Evolutionary conservation across 2,797 vertebrate genomes (phyloP).

Genomic region (Salarias fasciatus): DNA sequence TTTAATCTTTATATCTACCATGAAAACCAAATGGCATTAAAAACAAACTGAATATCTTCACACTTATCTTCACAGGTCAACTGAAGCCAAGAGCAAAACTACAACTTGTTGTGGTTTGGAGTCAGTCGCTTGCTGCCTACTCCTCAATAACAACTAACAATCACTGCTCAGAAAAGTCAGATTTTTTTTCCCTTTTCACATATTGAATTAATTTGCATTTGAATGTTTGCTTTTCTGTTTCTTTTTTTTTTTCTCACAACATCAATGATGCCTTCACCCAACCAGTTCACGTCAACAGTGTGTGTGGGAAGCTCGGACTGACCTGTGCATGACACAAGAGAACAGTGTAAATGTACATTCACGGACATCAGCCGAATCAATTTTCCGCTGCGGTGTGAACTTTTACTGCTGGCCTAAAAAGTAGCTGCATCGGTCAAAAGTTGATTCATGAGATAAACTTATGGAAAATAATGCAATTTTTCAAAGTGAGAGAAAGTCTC

Average conservation of each 20-base stretch:
- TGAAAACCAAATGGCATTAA: background rate
- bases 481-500: conserved; percentile 17
- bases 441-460: conserved; percentile 14
- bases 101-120: background rate
- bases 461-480: conserved; percentile 3
- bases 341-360: background rate
- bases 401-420: background rate
- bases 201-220: conserved; percentile 41
- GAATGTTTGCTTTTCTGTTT: background rate
- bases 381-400: conserved; percentile 8
- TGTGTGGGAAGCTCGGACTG: conserved; percentile 54
- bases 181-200: conserved; percentile 26
- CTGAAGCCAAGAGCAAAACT: conserved; percentile 18
- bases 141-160: background rate
- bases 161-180: conserved; percentile 8
- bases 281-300: conserved; percentile 37
- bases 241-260: background rate
- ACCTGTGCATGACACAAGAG: conserved; percentile 20
- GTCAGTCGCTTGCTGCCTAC: conserved; percentile 7
- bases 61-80: conserved; percentile 10
- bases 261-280: conserved; percentile 23
- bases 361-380: conserved; percentile 1
- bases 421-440: conserved; percentile 8
- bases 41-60: background rate
- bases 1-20: background rate